These are phyloP conservation scores for Coelopa frigida DNA, from an alignment of 1,140 invertebrate species.

Conservation along the genomic window DNA sequence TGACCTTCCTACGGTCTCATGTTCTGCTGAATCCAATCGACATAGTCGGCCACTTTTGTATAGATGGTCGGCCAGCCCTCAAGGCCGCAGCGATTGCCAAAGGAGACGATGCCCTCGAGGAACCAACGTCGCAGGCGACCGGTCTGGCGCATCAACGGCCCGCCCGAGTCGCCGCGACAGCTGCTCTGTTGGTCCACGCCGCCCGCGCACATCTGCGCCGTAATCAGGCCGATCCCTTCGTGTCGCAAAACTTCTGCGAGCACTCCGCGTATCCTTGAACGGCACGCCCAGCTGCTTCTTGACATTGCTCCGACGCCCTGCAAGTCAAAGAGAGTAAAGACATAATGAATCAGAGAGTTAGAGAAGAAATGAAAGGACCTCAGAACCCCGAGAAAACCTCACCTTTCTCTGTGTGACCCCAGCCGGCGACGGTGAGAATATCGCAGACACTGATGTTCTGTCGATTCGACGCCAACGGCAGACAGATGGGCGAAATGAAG, in stretches of 20 bases:
- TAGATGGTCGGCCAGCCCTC: constrained; percentile 69
- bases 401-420: constrained; percentile 56
- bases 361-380: no score
- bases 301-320: constrained; percentile 45
- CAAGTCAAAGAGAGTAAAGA: no score
- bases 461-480: constrained; percentile 48
- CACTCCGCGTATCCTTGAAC: constrained; percentile 47
- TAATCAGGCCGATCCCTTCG: constrained; percentile 20
- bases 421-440: constrained; percentile 58
- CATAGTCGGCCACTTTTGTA: constrained; percentile 59
- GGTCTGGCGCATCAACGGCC: constrained; percentile 62
- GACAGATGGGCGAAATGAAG: constrained; percentile 67
- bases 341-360: no score
- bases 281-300: constrained; percentile 54
- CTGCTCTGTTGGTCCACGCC: constrained; percentile 57
- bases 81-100: constrained; percentile 67
- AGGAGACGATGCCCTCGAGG: constrained; percentile 62
- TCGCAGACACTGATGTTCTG: constrained; percentile 30
- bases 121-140: constrained; percentile 39
- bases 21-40: constrained; percentile 62
- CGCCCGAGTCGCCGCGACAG: constrained; percentile 70
- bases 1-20: constrained; percentile 44
- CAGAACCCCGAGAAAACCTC: constrained; percentile 16
- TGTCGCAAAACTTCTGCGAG: constrained; percentile 43
- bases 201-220: constrained; percentile 57